Conservation (phyloP, 2,113 vertebrate genomes). For the Nyctibius bracteatus region DNA sequence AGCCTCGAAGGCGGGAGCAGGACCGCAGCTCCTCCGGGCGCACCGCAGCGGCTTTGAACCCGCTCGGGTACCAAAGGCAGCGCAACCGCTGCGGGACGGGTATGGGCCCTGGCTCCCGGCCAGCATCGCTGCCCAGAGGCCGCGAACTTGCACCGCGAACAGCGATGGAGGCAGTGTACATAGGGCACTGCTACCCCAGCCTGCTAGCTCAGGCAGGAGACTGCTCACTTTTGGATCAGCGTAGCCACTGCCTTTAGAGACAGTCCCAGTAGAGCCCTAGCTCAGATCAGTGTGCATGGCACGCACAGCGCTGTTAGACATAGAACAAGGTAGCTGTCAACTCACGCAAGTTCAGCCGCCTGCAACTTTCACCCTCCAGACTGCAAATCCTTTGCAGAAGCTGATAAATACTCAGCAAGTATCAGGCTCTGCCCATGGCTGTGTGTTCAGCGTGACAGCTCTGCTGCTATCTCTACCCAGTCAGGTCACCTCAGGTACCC, state of each 20-base stretch:
- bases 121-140: not conserved
- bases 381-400: not conserved
- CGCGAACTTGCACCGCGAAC: not conserved
- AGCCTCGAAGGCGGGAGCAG: not conserved
- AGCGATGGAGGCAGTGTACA: not conserved
- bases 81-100: not conserved
- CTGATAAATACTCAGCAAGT: not conserved
- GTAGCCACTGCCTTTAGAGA: not conserved
- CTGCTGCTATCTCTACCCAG: not conserved
- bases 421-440: fast-evolving
- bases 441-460: not conserved
- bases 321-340: fast-evolving
- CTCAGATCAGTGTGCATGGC: not conserved
- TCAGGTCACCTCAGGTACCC: not conserved
- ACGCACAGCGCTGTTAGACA: not conserved
- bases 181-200: not conserved
- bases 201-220: not conserved
- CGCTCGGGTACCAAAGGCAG: not conserved
- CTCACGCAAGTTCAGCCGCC: not conserved
- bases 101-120: not conserved
- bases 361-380: not conserved
- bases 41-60: not conserved
- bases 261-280: fast-evolving
- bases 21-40: not conserved
- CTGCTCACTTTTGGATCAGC: not conserved